These are phyloP conservation scores for Scelioninae gen. 1 DNA, from an alignment of 2,888 invertebrate genomes.

Conservation along the genomic window DNA sequence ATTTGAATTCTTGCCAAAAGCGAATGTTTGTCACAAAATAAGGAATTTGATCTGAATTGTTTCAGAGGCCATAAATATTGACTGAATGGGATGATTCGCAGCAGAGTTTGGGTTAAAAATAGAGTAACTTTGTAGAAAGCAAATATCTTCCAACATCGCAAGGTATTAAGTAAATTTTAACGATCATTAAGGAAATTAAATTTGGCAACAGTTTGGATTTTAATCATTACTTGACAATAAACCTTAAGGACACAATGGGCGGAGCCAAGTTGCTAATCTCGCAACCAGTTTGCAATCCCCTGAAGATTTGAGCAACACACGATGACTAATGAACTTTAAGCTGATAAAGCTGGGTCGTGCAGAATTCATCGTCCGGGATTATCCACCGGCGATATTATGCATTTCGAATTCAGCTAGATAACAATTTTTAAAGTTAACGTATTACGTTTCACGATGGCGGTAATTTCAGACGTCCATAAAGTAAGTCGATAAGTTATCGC, in stretches of 20 bases:
- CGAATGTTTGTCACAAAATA: no score
- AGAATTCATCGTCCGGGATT: constrained; percentile 43
- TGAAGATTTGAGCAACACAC: constrained; percentile 38
- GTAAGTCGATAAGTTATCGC: constrained; percentile 32
- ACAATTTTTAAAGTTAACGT: constrained; percentile 9
- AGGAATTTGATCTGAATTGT: no score
- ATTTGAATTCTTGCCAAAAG: no score
- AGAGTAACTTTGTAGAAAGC: no score
- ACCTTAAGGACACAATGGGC: constrained; percentile 1
- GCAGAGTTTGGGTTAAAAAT: no score
- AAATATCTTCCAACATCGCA: no score
- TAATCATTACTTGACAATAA: constrained; percentile 11
- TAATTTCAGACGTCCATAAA: constrained; percentile 14
- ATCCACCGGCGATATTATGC: constrained; percentile 24
- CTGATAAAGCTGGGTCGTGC: constrained; percentile 43
- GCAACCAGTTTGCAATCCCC: constrained; percentile 51
- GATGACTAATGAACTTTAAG: constrained; percentile 64
- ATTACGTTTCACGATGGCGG: constrained; percentile 17
- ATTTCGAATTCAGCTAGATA: constrained; percentile 22
- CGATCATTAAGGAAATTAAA: not conserved
- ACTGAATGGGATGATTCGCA: no score
- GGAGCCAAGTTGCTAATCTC: constrained; percentile 30
- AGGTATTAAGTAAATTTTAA: not conserved
- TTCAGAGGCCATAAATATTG: no score
- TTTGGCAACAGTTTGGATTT: not conserved